Evolutionary conservation across 2,113 vertebrate genomes (phyloP).

Genomic region (Trachemys scripta): DNA sequence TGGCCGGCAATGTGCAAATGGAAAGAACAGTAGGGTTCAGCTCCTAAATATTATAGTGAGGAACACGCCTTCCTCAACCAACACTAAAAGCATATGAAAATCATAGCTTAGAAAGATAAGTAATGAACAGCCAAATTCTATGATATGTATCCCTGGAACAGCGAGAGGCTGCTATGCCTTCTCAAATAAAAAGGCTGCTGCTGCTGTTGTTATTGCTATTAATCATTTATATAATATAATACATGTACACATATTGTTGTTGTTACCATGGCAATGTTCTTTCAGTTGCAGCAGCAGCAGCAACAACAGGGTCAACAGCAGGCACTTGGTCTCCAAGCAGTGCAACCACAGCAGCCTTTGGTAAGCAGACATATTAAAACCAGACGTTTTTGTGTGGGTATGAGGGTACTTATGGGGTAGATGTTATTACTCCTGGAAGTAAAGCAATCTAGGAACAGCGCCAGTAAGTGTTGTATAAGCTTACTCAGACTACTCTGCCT

Average conservation of each 20-base stretch:
- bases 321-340: slow-evolving; percentile 73
- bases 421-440: rapidly evolving
- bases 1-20: rapidly evolving
- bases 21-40: too few species aligned
- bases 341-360: slow-evolving; percentile 81
- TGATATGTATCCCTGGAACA: neutral
- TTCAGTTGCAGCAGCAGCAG: slow-evolving; percentile 50
- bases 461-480: too few species aligned
- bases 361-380: slow-evolving; percentile 54
- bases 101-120: neutral
- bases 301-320: slow-evolving; percentile 64
- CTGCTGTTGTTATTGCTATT: neutral
- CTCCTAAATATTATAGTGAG: neutral
- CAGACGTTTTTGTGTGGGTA: rapidly evolving
- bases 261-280: neutral
- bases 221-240: neutral
- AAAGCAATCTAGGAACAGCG: neutral
- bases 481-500: rapidly evolving
- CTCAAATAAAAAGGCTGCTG: neutral
- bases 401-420: rapidly evolving
- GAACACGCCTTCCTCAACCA: neutral
- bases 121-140: rapidly evolving
- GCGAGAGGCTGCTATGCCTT: neutral
- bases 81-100: rapidly evolving
- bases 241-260: rapidly evolving